Conservation (phyloP, 2,797 vertebrate species). For the Gadopsis marmoratus region DNA sequence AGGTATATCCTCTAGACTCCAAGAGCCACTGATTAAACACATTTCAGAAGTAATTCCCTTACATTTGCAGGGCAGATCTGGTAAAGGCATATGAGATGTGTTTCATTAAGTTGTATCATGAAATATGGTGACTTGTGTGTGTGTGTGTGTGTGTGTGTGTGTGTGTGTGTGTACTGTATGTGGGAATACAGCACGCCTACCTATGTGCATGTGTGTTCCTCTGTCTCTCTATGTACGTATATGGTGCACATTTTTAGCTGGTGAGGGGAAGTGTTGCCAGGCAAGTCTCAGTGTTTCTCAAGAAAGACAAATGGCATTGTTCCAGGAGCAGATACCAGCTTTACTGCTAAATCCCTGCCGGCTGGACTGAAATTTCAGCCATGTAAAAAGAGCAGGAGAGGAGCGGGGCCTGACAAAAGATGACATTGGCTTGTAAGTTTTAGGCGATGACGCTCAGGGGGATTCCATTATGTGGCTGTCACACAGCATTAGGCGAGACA, state of each 20-base stretch:
- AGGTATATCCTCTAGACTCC: slow-evolving; percentile 72
- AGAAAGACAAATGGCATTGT: slow-evolving; percentile 75
- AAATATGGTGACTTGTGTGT: slow-evolving; percentile 30
- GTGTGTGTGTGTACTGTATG: slow-evolving; percentile 5
- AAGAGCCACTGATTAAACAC: slow-evolving; percentile 79
- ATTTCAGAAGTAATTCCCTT: slow-evolving; percentile 80
- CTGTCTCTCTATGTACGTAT: slow-evolving; percentile 15
- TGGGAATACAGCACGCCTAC: no score
- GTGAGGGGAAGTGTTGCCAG: slow-evolving; percentile 62
- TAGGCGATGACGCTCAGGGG: slow-evolving; percentile 79
- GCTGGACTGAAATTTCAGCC: slow-evolving; percentile 83
- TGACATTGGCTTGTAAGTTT: slow-evolving; percentile 88
- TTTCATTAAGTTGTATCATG: slow-evolving; percentile 64
- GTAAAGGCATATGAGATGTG: slow-evolving; percentile 61
- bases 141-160: slow-evolving; percentile 10
- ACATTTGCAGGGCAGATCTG: slow-evolving; percentile 59
- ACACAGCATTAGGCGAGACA: slow-evolving; percentile 87
- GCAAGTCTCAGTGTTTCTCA: slow-evolving; percentile 69
- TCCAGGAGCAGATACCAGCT: slow-evolving; percentile 79
- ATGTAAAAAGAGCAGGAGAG: slow-evolving; percentile 77
- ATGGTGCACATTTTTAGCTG: slow-evolving; percentile 33
- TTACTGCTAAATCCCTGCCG: slow-evolving; percentile 81
- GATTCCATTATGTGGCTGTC: slow-evolving; percentile 89
- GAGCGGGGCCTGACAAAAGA: slow-evolving; percentile 85
- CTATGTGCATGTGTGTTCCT: slow-evolving; percentile 1